Evolutionary conservation across 2,797 vertebrate genomes (phyloP).

Genomic region (Eptatretus atami): DNA sequence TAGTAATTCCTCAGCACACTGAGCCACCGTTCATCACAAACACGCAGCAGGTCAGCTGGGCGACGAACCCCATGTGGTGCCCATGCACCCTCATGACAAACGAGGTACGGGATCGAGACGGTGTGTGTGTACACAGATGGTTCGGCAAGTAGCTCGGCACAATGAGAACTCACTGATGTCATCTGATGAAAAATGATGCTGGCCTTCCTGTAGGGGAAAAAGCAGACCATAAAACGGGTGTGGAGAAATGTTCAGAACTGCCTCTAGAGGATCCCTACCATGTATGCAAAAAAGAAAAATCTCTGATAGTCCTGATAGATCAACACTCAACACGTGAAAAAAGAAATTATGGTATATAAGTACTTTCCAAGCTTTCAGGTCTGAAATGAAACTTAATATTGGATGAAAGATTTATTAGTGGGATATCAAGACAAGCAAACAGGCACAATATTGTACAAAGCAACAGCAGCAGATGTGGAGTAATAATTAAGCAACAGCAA

Average conservation of each 20-base stretch:
- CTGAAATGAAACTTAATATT: no score
- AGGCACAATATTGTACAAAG: no score
- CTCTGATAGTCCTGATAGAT: not conserved
- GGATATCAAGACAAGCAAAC: no score
- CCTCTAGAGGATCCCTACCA: not conserved
- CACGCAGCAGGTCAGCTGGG: not conserved
- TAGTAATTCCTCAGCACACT: slow-evolving; percentile 3
- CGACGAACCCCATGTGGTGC: slow-evolving; percentile 20
- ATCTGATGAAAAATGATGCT: slow-evolving; percentile 55
- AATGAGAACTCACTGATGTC: slow-evolving; percentile 38
- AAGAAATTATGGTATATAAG: not conserved
- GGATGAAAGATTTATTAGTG: no score
- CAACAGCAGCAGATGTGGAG: no score
- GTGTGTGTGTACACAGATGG: slow-evolving; percentile 78
- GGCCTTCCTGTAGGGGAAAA: slow-evolving; percentile 35
- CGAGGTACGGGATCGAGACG: slow-evolving; percentile 52
- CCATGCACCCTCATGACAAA: slow-evolving; percentile 40
- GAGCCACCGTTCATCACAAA: slow-evolving; percentile 3
- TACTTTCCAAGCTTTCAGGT: no score
- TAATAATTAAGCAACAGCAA: no score
- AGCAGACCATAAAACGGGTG: slow-evolving; percentile 11
- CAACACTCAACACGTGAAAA: not conserved
- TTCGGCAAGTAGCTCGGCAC: slow-evolving; percentile 45
- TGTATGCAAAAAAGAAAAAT: no score
- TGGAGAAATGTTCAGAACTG: slow-evolving; percentile 13